Conservation (phyloP, 2,888 invertebrate genomes). For the Chymomyza procnemis region DNA sequence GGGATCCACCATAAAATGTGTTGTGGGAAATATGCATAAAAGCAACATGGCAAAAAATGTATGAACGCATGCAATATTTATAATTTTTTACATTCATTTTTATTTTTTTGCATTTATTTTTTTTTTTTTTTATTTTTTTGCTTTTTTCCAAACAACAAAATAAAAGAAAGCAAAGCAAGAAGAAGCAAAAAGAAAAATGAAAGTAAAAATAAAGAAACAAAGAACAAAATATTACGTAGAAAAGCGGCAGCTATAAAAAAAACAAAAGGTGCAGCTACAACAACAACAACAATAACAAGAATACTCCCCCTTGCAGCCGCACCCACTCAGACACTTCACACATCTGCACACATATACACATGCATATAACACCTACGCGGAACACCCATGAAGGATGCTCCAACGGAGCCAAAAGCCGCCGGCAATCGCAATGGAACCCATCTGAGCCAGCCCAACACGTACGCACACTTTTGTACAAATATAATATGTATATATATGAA, state of each 20-base stretch:
- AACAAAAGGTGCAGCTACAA: constrained; percentile 2
- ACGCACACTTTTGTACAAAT: constrained; percentile 24
- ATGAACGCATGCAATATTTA: constrained; percentile 36
- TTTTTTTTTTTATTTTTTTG: constrained; percentile 4
- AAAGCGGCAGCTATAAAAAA: neutral
- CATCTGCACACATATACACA: neutral
- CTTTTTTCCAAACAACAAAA: constrained; percentile 11
- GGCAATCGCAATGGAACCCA: constrained; percentile 45
- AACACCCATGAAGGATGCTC: constrained; percentile 2
- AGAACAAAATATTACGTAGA: constrained; percentile 4
- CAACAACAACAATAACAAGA: no score
- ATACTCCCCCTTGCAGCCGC: neutral
- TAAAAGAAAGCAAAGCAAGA: neutral
- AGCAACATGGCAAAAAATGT: constrained; percentile 47
- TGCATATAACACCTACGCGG: neutral
- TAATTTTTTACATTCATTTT: constrained; percentile 70
- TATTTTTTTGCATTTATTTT: no score
- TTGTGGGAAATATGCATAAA: constrained; percentile 71
- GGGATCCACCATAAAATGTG: constrained; percentile 56
- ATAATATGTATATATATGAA: neutral
- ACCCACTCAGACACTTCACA: neutral
- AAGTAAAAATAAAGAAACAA: constrained; percentile 21
- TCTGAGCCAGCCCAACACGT: constrained; percentile 56
- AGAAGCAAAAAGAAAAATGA: constrained; percentile 9
- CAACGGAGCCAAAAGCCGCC: neutral